Evolutionary conservation across 1,140 invertebrate genomes (phyloP).

Genomic region (Dendrolimus punctatus): DNA sequence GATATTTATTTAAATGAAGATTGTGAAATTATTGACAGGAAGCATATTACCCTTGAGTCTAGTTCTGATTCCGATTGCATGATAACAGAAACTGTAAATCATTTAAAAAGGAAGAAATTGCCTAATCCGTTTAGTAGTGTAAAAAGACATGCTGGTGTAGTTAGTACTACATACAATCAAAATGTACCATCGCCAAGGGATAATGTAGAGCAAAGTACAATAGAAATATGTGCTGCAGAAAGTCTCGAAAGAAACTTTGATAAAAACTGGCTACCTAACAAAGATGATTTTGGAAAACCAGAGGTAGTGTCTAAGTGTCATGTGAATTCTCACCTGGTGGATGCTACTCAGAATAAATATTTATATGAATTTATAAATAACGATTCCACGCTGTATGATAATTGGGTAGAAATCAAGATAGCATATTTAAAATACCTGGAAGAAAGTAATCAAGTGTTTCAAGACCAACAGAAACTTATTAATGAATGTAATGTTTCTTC

Average conservation of each 20-base stretch:
- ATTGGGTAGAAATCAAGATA: conserved; percentile 47
- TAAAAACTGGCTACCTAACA: conserved; percentile 41
- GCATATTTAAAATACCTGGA: conserved; percentile 44
- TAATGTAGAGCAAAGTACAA: too few relatives aligned
- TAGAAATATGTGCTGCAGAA: too few relatives aligned
- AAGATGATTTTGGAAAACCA: conserved; percentile 44
- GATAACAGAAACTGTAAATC: conserved; percentile 18
- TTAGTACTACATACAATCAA: conserved; percentile 18
- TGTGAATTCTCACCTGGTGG: conserved; percentile 12
- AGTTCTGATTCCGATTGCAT: conserved; percentile 39
- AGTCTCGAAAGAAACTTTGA: conserved; percentile 14
- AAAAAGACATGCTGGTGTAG: conserved; percentile 33
- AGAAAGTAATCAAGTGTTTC: conserved; percentile 32
- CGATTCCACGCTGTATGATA: conserved; percentile 26
- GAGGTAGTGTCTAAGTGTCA: conserved; percentile 27
- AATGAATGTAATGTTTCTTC: conserved; percentile 5
- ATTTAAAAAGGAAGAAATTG: conserved; percentile 32
- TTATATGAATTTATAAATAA: conserved; percentile 43
- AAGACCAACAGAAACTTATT: conserved; percentile 8
- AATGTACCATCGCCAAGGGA: conserved; percentile 4
- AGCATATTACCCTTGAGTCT: conserved; percentile 35
- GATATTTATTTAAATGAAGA: conserved; percentile 40
- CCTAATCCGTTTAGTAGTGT: conserved; percentile 55
- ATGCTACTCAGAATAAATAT: conserved; percentile 29
- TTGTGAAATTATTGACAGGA: conserved; percentile 36